Percentiles rank a stretch among this genome's conserved stretches.
phyloP scores from a whole-genome alignment of 2,797 vertebrate species.

The Eremophila alpestris region DNA sequence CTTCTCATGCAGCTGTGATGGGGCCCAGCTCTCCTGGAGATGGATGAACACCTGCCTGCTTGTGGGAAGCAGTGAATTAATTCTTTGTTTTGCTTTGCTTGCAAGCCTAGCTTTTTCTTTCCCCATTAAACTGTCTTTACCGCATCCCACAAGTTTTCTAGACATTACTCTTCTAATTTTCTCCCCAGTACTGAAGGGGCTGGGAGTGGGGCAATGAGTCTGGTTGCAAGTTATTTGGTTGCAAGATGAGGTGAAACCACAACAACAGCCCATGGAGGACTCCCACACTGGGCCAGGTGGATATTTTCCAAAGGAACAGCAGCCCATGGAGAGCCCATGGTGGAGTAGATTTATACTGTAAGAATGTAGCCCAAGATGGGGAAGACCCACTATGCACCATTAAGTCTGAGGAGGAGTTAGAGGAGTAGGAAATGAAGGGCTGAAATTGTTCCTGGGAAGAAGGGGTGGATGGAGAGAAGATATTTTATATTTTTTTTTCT shows the following conservation, averaged over 20 bases:
- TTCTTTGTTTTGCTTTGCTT: not conserved
- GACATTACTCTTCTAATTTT: not conserved
- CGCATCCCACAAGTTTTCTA: not conserved
- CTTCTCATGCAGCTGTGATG: not conserved
- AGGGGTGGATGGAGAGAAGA: not conserved
- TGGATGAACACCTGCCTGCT: not conserved
- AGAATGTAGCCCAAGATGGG: not conserved
- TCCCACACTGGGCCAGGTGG: not conserved
- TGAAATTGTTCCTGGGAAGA: not conserved
- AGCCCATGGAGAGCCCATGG: not conserved
- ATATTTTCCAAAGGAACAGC: not conserved
- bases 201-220: accelerated
- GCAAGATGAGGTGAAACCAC: not conserved
- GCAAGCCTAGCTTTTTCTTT: not conserved
- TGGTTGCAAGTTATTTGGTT: not conserved
- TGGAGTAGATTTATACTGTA: not conserved
- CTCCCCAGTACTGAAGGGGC: not conserved
- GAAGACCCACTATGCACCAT: not conserved
- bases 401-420: not conserved
- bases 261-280: not conserved
- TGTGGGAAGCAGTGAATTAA: not conserved
- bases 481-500: not conserved
- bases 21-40: not conserved
- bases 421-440: not conserved
- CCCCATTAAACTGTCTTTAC: not conserved